A percentile compares a stretch with the other conserved stretches of the same genome.
These are phyloP conservation scores for Bicyclus anynana DNA, from an alignment of 1,140 invertebrate genomes.

Conservation along the genomic window DNA sequence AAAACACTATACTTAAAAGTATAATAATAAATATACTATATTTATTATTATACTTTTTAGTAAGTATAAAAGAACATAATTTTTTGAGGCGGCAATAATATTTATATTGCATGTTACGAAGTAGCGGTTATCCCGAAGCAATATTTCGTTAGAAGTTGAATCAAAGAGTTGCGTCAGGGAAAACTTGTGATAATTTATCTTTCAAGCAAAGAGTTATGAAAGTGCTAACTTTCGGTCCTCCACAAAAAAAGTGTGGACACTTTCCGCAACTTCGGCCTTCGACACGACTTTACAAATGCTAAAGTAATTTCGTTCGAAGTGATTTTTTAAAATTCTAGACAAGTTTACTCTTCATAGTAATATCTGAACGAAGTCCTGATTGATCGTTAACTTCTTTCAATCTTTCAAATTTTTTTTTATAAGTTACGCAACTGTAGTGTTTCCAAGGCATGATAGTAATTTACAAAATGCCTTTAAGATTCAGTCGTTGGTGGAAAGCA, in stretches of 20 bases:
- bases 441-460: too few species aligned
- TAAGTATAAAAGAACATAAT: too few species aligned
- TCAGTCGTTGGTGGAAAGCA: too few species aligned
- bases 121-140: background rate
- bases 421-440: too few species aligned
- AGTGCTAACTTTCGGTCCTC: conserved; percentile 58
- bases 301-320: conserved; percentile 18
- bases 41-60: too few species aligned
- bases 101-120: background rate
- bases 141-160: conserved; percentile 3
- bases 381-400: too few species aligned
- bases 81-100: too few species aligned
- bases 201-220: conserved; percentile 65
- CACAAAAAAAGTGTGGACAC: conserved; percentile 55
- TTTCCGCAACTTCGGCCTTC: conserved; percentile 52
- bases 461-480: too few species aligned
- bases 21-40: too few species aligned
- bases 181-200: conserved; percentile 54
- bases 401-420: too few species aligned
- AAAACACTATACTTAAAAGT: too few species aligned
- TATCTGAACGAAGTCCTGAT: too few species aligned
- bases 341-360: background rate
- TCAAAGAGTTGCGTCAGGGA: conserved; percentile 45
- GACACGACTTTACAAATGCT: conserved; percentile 62
- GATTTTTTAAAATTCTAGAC: background rate